Evolutionary conservation across 1,140 invertebrate species (phyloP), one percentile per base, ranked within the genome.

Genomic region (Drosophila sechellia): DNA sequence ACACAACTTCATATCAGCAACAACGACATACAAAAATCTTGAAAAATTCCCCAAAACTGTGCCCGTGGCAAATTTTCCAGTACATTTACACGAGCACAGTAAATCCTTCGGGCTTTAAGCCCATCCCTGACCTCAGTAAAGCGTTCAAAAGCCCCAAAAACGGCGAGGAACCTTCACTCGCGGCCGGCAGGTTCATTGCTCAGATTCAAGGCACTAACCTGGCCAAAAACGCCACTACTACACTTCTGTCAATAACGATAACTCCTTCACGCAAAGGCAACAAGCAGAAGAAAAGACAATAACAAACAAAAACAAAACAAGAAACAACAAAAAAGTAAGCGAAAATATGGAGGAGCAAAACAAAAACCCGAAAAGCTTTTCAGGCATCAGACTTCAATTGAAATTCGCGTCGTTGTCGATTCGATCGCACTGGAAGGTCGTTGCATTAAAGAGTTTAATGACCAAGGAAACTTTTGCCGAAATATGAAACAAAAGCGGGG

Each of bases 391-490:
- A 70, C 64, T 75, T 78, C 66, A 89, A 87, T 86, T 83, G 83
- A 79, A 81, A 86, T 86, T 87, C 83, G 76, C 77, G 70, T 39
- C 76, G 83, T 43, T 59, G 60, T 61, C 75, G 58, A 17, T 63
- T 63, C 59, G 83, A 86, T 87, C 83, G 83, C 76, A 77, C 74
- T 61, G 84, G 83, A 87, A 87, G 83, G 83, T 87, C 83, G 84
- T 87, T 89, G 83, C 83, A 87, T 87, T 87, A 83, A 87, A 87
- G 83, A 87, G 84, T 87, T 87, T 87, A 87, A 89, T 87, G 83
- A 87, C 83, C 84, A 87, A 89, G 83, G 83, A 87, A 87, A 89
- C 84, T 81, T 85, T 87, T 89, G 71, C 84, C 83, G 79, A 87
- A 87, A 87, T 83, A 87, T 81, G 79, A 83, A 89, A 87, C 83